Evolutionary conservation across 2,113 vertebrate species (phyloP).

Genomic region (Onychostoma macrolepis): DNA sequence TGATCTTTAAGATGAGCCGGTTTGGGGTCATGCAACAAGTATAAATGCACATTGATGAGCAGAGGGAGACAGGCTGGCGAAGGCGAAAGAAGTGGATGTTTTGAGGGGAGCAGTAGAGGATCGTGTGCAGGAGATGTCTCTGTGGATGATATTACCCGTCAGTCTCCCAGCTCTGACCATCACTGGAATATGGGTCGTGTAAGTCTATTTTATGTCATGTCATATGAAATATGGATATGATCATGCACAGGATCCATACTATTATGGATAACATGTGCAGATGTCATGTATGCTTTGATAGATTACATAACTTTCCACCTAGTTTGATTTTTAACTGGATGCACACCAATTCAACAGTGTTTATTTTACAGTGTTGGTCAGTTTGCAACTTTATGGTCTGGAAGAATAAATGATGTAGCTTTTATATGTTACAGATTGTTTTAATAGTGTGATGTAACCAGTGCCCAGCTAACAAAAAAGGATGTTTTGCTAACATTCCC

Average conservation of each 20-base stretch:
- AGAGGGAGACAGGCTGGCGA: constrained; percentile 69
- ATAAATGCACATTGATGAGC: constrained; percentile 75
- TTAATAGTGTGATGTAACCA: neutral
- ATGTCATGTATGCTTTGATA: neutral
- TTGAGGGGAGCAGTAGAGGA: constrained; percentile 47
- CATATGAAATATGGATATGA: neutral
- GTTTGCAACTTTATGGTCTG: neutral
- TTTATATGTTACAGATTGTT: neutral
- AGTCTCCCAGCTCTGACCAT: constrained; percentile 86
- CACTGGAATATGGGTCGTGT: constrained; percentile 92
- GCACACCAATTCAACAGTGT: neutral
- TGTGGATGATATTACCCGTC: constrained; percentile 84
- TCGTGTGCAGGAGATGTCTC: constrained; percentile 76
- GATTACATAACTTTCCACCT: neutral
- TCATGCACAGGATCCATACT: too few relatives aligned
- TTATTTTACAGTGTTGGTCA: neutral
- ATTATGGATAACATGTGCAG: neutral
- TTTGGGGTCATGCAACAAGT: constrained; percentile 26
- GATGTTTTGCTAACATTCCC: neutral
- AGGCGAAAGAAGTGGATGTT: constrained; percentile 71
- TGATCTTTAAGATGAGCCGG: constrained; percentile 19
- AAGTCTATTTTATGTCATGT: constrained; percentile 66
- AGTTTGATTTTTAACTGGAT: neutral
- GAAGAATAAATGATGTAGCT: neutral
- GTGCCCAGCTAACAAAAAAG: neutral